Evolutionary conservation across 2,113 vertebrate genomes (phyloP), one percentile per base, ranked within the genome.

Genomic region (Sebastes schlegelii): DNA sequence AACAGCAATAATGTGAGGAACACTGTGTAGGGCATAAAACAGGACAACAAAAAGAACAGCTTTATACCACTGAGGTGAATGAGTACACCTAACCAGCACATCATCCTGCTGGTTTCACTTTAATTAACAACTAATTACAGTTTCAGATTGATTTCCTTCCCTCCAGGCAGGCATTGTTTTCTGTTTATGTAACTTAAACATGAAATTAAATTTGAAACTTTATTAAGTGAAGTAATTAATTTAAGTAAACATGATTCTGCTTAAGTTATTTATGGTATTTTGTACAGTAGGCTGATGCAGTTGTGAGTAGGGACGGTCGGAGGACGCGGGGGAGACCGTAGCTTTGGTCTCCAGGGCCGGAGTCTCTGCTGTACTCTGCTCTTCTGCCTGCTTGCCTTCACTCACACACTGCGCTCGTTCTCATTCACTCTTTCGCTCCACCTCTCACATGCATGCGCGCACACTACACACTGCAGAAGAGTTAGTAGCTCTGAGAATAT

Each of bases 1-100:
- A 49, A 23, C 26, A 55, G 77, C 48, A 62, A 2, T 60, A 75
- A 82, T 64, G 4, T 34, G n/a, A 74, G 26, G 21, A n/a, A 77
- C 43, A 26, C 14, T 46, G 21, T 74, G 71, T 13, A 54, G 65
- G 63, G 69, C 34, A 65, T 8, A 1, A 11, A 58, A 48, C 23
- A 52, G 67, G 60, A 45, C 52, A 55, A 69, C 10, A 74, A 74
- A 12, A 70, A 14, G 19, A 42, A 45, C 19, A n/a, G 19, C 13
- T 74, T 62, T 57, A 34, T 34, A 16, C 19, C 2, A 3, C 14
- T 9, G 58, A 65, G 61, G 72, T 4, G 26, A 70, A 46, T 8
- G 64, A 70, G 43, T 5, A 16, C 74, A 45, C 16, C 10, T 21
- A 34, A 62, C 34, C 43, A 51, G 63, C 6, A 60, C 49, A 40